phyloP scores from a whole-genome alignment of 2,113 vertebrate species.

The Hiodon tergisus region DNA sequence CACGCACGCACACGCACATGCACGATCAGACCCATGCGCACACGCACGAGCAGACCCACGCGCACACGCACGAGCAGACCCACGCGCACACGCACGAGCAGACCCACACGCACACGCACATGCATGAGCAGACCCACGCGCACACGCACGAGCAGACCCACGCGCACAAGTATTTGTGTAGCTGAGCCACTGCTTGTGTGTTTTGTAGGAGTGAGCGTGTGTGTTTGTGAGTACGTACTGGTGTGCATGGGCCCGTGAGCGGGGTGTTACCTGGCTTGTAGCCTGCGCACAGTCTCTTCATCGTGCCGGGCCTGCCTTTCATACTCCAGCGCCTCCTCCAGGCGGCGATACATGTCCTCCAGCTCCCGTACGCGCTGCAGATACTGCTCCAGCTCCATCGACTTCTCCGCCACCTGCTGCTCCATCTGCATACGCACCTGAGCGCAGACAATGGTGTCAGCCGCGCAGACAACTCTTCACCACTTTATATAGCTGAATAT shows the following conservation, averaged over 20 bases:
- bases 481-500: background rate
- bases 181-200: background rate
- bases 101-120: no score
- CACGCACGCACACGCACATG: no score
- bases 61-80: no score
- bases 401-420: conserved; percentile 90
- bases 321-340: conserved; percentile 87
- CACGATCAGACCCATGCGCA: no score
- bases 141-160: no score
- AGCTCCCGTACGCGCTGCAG: conserved; percentile 82
- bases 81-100: no score
- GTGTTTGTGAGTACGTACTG: conserved; percentile 9
- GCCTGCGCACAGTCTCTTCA: conserved; percentile 81
- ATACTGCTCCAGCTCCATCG: conserved; percentile 88
- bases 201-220: background rate
- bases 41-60: no score
- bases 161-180: no score
- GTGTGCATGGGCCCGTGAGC: background rate
- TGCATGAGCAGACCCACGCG: no score
- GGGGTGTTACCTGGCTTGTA: conserved; percentile 76
- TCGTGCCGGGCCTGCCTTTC: conserved; percentile 86
- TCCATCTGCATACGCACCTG: conserved; percentile 94
- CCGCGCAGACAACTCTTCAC: background rate
- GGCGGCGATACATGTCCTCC: conserved; percentile 83
- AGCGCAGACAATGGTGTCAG: background rate